Base-by-base conservation (phyloP, 2,113 vertebrate species). In the Galbula dea region DNA sequence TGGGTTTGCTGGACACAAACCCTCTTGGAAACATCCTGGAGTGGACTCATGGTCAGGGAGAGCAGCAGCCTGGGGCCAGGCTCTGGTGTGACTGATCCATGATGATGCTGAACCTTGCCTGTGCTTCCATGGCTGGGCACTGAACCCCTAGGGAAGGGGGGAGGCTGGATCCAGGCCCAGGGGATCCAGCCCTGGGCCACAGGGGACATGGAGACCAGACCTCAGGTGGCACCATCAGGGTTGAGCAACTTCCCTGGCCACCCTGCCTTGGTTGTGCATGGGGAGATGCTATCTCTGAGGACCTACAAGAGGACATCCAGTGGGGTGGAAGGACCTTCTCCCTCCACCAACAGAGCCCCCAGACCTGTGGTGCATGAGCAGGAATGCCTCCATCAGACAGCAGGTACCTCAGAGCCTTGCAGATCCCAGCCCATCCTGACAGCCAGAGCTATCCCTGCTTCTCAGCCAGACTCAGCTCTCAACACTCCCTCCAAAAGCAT, bases 141-240 rank as follows among this genome's bases (percentile, higher is more conserved):
- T 36, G 29, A 22, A 21, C 29, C 49, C 22, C 4, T 6, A 11
- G 32, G 43, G 27, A 54, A 8, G 4, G 3, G 23, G 46, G 11
- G 48, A 49, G 48, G 48, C 22, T 49, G 48, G 48, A 49, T 20
- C 48, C 48, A 58, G 26, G 52, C 15, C 32, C 8, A 7, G 7
- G 36, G 57, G 17, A 49, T 18, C 5, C 1, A 1, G 48, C 2
- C 1, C 11, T 23, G 45, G 13, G 29, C 12, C 36, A 14, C 0
- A 11, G 65, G 23, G 21, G 43, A 29, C 36, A 9, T 15, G 32
- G 39, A n/a, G 20, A 46, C 55, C 68, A 57, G 36, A n/a, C 5
- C 39, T 29, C 34, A 2, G 34, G 59, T 43, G 49, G 15, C 46
- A 52, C 51, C 2, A 2, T 29, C 23, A 26, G 84, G 36, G 37